Evolutionary conservation across 1,140 invertebrate genomes (phyloP), one percentile per base, ranked within the genome.

Genomic region (Frieseomelitta varia): DNA sequence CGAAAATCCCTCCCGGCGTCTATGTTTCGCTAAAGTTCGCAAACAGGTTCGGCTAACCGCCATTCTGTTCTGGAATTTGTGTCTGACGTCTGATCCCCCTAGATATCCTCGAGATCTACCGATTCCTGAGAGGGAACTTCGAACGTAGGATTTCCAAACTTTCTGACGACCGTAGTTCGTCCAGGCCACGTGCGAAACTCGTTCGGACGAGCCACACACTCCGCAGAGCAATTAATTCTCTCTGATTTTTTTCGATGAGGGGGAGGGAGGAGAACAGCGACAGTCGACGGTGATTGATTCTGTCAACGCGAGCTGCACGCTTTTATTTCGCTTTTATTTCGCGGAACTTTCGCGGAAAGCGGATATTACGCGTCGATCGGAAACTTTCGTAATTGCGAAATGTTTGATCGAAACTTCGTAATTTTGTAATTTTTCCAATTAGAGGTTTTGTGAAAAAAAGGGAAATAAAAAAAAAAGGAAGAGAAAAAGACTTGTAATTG

Each of bases 31-130:
- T n/a, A 53, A 75, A 81, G 51, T 81, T 81, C 72, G 58, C 56
- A 76, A 76, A 81, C 72, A 81, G 80, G 56, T 10, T 81, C 61
- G 80, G 80, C 67, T 75, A 76, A 81, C 80, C 80, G 72, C 72
- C 58, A 39, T 47, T 47, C 47, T 65, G 58, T 75, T 81, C 72
- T 19, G 61, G 71, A 67, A 81, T 81, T 76, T 67, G 47, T 76
- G 76, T 81, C 72, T 71, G 72, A 67, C 80, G 72, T 81, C 72
- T 67, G 80, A 81, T 81, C 80, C 80, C 75, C 21, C 56, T 10
- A 15, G 69, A 74, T 69, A 81, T 81, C 58, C 72, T 56, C 39
- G 80, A 81, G 39, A 53, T 51, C 69, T 65, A 81, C 47, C 80
- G 56, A 55, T 47, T 47, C 19, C 69, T 34, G 21, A n/a, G n/a